Percentiles rank a stretch among this genome's conserved stretches.
These are phyloP conservation scores for Dichetophora obliterata DNA, from an alignment of 2,888 invertebrate species.

Conservation along the genomic window DNA sequence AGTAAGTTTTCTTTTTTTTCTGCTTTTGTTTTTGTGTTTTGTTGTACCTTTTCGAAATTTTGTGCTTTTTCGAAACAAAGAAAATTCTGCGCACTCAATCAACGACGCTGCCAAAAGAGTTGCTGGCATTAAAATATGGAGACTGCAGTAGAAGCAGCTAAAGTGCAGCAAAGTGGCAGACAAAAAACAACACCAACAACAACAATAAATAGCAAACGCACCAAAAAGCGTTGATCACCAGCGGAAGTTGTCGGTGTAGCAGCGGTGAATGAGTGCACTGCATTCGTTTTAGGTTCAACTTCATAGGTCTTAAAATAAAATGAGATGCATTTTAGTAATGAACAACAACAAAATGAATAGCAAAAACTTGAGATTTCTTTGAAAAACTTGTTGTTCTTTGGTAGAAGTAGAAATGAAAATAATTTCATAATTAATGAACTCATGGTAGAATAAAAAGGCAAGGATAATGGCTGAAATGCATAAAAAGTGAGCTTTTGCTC, in stretches of 20 bases:
- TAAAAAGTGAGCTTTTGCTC: no score
- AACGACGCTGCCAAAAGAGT: background rate
- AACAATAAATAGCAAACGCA: slow-evolving; percentile 33
- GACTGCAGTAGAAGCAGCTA: background rate
- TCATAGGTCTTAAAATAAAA: background rate
- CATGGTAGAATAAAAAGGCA: no score
- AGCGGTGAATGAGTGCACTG: no score
- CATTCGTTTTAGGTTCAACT: slow-evolving; percentile 42
- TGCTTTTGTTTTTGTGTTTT: background rate
- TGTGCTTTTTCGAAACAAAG: slow-evolving; percentile 16
- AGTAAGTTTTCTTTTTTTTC: background rate
- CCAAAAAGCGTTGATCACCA: slow-evolving; percentile 42
- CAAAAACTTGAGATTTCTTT: slow-evolving; percentile 30
- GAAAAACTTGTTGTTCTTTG: background rate
- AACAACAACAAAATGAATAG: background rate
- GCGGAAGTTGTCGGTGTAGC: no score
- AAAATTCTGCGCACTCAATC: slow-evolving; percentile 3
- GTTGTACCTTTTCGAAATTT: background rate
- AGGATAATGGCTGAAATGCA: no score
- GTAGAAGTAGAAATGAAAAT: no score
- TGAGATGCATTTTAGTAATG: background rate
- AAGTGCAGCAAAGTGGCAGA: slow-evolving; percentile 8
- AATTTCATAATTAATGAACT: no score
- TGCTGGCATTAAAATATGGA: no score
- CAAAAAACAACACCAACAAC: slow-evolving; percentile 34